phyloP scores from a whole-genome alignment of 2,113 vertebrate species.

The Jacana jacana region DNA sequence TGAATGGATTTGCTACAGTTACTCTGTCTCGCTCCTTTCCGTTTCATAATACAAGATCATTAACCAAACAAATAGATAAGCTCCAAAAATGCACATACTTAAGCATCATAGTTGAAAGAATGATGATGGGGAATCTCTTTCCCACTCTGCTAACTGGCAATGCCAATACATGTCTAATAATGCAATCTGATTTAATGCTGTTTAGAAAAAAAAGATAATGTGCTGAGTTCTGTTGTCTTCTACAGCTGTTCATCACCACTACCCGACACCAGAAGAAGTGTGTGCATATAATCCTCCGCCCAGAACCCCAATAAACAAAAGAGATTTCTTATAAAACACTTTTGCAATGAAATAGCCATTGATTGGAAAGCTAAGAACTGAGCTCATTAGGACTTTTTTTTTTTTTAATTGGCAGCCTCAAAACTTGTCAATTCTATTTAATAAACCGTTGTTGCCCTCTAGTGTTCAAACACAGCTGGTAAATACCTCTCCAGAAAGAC shows the following conservation, averaged over 20 bases:
- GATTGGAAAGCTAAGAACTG: not conserved
- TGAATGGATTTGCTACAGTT: not conserved
- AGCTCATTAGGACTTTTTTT: not conserved
- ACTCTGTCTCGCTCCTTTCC: not conserved
- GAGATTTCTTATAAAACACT: not conserved
- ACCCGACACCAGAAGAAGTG: not conserved
- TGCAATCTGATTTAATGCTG: not conserved
- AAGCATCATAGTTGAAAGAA: not conserved
- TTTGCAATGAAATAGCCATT: not conserved
- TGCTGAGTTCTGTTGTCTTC: not conserved
- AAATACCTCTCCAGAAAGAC: not conserved
- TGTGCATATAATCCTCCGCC: not conserved
- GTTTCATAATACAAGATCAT: not conserved
- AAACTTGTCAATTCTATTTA: not conserved
- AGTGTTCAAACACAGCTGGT: not conserved
- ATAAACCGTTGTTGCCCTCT: conserved; percentile 51
- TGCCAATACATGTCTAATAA: not conserved
- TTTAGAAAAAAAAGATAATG: not conserved
- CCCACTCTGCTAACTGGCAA: not conserved
- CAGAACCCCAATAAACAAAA: not conserved
- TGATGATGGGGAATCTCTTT: not conserved
- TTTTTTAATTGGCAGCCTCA: not conserved
- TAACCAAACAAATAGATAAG: not conserved
- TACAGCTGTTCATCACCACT: not conserved
- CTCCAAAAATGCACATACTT: not conserved